Conservation (phyloP, 2,113 vertebrate genomes). For the Sylvietta virens region DNA sequence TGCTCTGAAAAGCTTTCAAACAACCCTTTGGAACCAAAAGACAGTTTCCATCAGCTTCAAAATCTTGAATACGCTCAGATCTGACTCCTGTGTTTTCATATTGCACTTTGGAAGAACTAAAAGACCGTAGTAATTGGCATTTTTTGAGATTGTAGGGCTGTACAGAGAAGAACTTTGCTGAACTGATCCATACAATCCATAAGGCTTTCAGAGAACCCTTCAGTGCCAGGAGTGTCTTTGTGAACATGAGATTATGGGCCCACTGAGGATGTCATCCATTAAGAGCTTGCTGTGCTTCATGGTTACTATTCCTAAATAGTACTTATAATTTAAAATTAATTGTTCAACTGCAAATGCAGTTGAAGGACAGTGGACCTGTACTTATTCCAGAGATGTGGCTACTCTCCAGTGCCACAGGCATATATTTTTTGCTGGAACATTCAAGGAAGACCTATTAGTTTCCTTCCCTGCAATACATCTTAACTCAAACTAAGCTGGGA, state of each 20-base stretch:
- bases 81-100: not conserved
- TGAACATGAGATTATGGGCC: not conserved
- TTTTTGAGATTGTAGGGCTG: not conserved
- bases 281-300: rapidly evolving
- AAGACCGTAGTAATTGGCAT: not conserved
- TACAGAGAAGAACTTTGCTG: not conserved
- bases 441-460: not conserved
- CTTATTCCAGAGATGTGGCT: not conserved
- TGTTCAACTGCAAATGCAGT: not conserved
- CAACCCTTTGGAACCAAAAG: not conserved
- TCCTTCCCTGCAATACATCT: not conserved
- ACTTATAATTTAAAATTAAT: not conserved
- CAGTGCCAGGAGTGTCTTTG: not conserved
- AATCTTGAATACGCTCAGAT: not conserved
- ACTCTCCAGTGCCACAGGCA: not conserved
- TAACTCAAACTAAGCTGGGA: not conserved
- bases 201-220: not conserved
- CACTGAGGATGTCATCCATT: not conserved
- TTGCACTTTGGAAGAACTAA: not conserved
- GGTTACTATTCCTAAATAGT: not conserved
- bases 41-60: not conserved
- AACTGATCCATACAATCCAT: rapidly evolving
- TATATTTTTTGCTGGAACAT: not conserved
- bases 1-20: not conserved
- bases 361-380: not conserved